Base-by-base conservation (phyloP, 1,140 invertebrate genomes). In the Zaprionus ornatus region DNA sequence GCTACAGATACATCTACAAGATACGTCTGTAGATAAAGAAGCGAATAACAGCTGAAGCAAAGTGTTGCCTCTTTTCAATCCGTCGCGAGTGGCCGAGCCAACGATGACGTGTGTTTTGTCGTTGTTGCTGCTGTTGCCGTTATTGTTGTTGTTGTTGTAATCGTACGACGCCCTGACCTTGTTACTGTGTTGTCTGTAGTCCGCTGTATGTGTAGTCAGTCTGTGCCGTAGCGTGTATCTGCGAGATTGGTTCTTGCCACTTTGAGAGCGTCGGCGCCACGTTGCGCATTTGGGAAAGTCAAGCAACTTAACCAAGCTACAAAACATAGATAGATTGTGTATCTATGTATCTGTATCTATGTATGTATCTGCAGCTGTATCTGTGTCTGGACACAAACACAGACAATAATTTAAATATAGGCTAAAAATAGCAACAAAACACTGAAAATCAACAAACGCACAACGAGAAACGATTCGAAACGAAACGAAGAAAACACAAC, bases 141-240 rank as follows among this genome's bases (percentile, higher is more conserved):
- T 42, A 35, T 48, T 15, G 56, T 52, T 59, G 57, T 37, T 72
- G 40, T 56, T 69, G 64, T 59, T 52, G 52, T 52, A 76, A 68
- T 67, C 63, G 61, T 69, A 62, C 68, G 76, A 62, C 69, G 74
- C 84, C 84, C 85, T 90, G 84, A 88, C 84, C 84, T 88, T 88
- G 84, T 90, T 88, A 88, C 84, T 74, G 80, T 52, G 67, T 71
- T 76, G 62, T 64, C 48, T 25, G 29, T 65, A 37, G 27, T 55
- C 25, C 35, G 10, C 52, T 10, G 27, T 25, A 10, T 35, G 19
- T 63, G 9, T 68, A 29, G 29, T 32, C 29, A 19, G 29, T 40
- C 37, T 4, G 37, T 40, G 37, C 37, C 37, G 45, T 48, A 17
- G 45, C 45, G 21, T 50, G 42, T 62, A 45, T 68, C 48, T 59